Base-by-base conservation (phyloP, 1,140 invertebrate species). In the Leptonema lineaticorne region DNA sequence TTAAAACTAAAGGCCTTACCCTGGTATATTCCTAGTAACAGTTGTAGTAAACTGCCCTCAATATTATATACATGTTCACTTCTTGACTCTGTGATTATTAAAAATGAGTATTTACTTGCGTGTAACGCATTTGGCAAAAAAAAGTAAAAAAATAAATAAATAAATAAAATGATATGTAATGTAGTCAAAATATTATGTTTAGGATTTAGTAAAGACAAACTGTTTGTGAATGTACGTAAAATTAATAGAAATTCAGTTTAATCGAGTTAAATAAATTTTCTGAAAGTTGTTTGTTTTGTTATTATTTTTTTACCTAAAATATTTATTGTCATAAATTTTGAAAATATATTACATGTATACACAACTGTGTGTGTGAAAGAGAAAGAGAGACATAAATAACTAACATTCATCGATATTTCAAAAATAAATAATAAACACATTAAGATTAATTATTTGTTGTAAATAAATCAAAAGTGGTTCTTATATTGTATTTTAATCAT, bases 141-240 rank as follows among this genome's bases (percentile, higher is more conserved):
- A n/a, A n/a, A n/a, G n/a, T n/a, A n/a, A n/a, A n/a, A n/a, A n/a
- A n/a, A n/a, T n/a, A n/a, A n/a, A n/a, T n/a, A n/a, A n/a, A n/a
- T n/a, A n/a, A n/a, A n/a, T n/a, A 30, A 45, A 26, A 59, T 60
- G 71, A 63, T 41, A 58, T 72, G 68, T 70, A 68, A 64, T 57
- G 60, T 73, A 73, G 71, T 68, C 48, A 59, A 69, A 71, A 62
- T 69, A 72, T 37, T 64, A 63, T 64, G 62, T 64, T 73, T 70
- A 73, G 68, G 48, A 63, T 46, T 66, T 69, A 69, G 68, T 16
- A 56, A n/a, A 68, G 59, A 66, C 68, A 69, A 50, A 68, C 28
- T 73, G 68, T 73, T 68, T 73, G 71, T 73, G 68, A 69, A 70
- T 73, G 71, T 73, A 73, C 62, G 71, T 73, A 67, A 70, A 62